phyloP scores from a whole-genome alignment of 2,113 vertebrate genomes.

The Centropus bengalensis region DNA sequence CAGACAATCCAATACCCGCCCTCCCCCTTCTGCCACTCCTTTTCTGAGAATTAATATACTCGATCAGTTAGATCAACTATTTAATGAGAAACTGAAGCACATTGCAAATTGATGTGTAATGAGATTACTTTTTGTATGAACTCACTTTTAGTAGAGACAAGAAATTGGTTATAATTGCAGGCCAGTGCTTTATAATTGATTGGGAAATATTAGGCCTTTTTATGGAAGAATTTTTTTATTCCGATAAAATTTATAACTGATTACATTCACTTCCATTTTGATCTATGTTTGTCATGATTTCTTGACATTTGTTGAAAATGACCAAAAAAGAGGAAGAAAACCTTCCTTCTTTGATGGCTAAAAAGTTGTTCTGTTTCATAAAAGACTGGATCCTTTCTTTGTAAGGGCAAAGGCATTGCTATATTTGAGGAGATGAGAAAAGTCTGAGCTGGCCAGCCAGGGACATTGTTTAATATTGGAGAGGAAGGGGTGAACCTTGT shows the following conservation, averaged over 20 bases:
- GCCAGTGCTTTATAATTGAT: not conserved
- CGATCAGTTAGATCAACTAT: not conserved
- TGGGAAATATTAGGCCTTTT: not conserved
- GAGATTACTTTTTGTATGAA: not conserved
- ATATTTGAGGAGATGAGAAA: not conserved
- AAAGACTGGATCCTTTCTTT: not conserved
- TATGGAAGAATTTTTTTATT: not conserved
- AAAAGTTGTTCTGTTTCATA: not conserved
- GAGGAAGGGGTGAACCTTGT: not conserved
- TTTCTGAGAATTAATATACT: constrained; percentile 11
- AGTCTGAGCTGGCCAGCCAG: not conserved
- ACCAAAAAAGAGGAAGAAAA: not conserved
- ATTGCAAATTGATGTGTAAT: not conserved
- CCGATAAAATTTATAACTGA: not conserved
- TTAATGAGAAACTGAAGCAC: not conserved
- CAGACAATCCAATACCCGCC: not conserved
- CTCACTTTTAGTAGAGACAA: not conserved
- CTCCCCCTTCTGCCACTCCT: not conserved
- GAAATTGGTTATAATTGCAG: not conserved
- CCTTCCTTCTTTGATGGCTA: not conserved
- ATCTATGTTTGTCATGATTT: not conserved
- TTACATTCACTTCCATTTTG: not conserved
- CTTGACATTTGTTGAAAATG: not conserved
- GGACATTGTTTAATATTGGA: not conserved
- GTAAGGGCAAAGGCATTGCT: not conserved